Base-by-base conservation (phyloP, 1,140 invertebrate species). In the Trinorchestia longiramus region DNA sequence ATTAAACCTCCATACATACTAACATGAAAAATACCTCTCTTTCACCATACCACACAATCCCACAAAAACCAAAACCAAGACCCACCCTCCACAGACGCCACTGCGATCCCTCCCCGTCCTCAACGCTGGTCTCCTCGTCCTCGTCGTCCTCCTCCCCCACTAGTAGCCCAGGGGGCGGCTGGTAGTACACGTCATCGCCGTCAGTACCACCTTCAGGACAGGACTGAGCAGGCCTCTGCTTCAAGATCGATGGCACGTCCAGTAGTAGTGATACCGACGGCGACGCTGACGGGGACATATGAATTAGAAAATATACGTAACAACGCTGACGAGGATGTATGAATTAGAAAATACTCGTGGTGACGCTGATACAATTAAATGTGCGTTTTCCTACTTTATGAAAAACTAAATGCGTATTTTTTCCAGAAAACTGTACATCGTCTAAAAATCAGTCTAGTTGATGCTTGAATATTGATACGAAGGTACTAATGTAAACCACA, bases 241-340 rank as follows among this genome's bases (percentile, higher is more conserved):
- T 97, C 77, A 96, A 92, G 45, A 96, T 97, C 43, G 96, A 96
- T 28, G 95, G 96, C 40, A 96, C 95, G 95, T 96, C 96, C 28
- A 95, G 96, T 40, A 96, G 62, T 87, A 96, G 90, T 53, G 95
- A 95, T 95, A 62, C 87, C 96, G 95, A 36, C 96, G 96, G 95
- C 96, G 95, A 94, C 62, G 36, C 57, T 90, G 88, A 41, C 15
- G 41, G 41, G 43, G 41, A 90, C 11, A 87, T 87, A 41, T 19
- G 40, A 77, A 19, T 40, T 77, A 77, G 36, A 36, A 77, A 77
- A 77, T 36, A 77, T 77, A 77, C 1, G 28, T 3, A 19, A 36
- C 36, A 3, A 77, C 36, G 11, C 36, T 77, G 88, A 41, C 15
- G 41, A 36, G 43, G 41, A 90, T 17, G 40, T 87, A 41, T 19